Conservation (phyloP, 2,888 invertebrate genomes). For the Drosophila atroscutellata region DNA sequence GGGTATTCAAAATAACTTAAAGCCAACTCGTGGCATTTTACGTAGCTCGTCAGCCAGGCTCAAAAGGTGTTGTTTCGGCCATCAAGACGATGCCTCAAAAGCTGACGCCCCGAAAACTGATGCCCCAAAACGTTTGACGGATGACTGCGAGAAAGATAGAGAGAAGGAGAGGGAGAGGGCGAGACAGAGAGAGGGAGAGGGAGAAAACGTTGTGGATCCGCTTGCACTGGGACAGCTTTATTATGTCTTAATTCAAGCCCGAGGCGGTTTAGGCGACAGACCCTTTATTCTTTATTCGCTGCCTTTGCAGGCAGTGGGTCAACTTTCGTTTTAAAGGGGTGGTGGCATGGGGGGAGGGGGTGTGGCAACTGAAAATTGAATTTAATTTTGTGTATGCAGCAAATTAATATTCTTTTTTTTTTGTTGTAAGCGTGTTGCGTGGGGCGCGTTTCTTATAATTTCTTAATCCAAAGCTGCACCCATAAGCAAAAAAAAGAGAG, state of each 20-base stretch:
- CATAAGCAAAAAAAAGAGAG: slow-evolving; percentile 10
- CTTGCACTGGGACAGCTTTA: slow-evolving; percentile 70
- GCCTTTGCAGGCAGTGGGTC: slow-evolving; percentile 63
- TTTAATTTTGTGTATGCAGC: slow-evolving; percentile 64
- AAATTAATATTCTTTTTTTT: slow-evolving; percentile 70
- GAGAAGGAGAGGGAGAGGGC: neutral
- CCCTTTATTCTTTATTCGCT: slow-evolving; percentile 6
- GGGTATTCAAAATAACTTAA: slow-evolving; percentile 12
- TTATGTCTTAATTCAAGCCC: slow-evolving; percentile 80
- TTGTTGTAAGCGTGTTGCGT: slow-evolving; percentile 63
- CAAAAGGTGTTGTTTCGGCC: slow-evolving; percentile 56
- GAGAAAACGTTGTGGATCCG: slow-evolving; percentile 18
- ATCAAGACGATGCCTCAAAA: slow-evolving; percentile 47
- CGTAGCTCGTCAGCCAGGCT: slow-evolving; percentile 42
- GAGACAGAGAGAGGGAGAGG: neutral
- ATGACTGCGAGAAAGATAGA: slow-evolving; percentile 42
- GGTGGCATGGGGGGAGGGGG: slow-evolving; percentile 23
- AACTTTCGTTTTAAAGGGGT: slow-evolving; percentile 62
- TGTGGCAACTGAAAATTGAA: slow-evolving; percentile 63
- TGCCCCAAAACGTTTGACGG: slow-evolving; percentile 68
- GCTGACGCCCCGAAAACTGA: slow-evolving; percentile 41
- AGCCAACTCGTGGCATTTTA: slow-evolving; percentile 29
- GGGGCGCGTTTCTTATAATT: slow-evolving; percentile 70
- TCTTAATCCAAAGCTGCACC: slow-evolving; percentile 70
- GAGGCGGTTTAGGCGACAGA: slow-evolving; percentile 69